Conservation (phyloP, 2,888 invertebrate genomes). For the Buathra laborator region DNA sequence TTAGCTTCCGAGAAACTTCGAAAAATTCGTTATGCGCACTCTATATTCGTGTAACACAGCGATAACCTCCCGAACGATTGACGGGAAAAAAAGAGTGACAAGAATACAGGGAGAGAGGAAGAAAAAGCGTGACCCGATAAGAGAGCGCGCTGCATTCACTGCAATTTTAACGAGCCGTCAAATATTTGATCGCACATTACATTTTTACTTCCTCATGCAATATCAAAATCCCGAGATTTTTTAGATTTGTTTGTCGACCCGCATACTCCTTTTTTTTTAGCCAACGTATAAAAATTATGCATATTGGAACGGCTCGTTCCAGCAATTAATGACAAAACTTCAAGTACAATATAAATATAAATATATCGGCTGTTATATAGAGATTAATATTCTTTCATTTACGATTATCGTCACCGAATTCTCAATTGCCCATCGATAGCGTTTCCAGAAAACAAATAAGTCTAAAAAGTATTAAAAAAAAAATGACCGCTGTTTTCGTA, state of each 20-base stretch:
- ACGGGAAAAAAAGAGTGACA: constrained; percentile 43
- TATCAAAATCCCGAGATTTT: too few species aligned
- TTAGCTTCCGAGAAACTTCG: constrained; percentile 10
- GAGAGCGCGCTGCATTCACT: constrained; percentile 26
- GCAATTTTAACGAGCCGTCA: neutral
- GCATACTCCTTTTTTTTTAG: too few species aligned
- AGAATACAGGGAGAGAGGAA: constrained; percentile 54
- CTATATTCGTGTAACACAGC: neutral
- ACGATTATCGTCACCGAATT: neutral
- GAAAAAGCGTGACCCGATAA: constrained; percentile 29
- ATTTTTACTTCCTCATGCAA: neutral
- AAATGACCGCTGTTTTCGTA: constrained; percentile 5
- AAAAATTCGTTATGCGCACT: constrained; percentile 1
- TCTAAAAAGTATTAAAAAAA: neutral
- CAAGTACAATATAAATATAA: neutral
- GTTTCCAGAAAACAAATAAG: constrained; percentile 8
- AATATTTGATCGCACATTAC: neutral
- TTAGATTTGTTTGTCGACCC: too few species aligned
- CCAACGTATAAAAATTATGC: too few species aligned
- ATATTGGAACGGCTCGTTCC: too few species aligned
- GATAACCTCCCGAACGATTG: constrained; percentile 38
- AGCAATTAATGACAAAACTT: too few species aligned
- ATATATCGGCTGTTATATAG: neutral
- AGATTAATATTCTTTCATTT: neutral
- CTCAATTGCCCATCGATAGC: neutral